Percentiles rank a stretch among this genome's conserved stretches.
Evolutionary conservation across 2,797 vertebrate species (phyloP).

Genomic region (Sebastes alutus): DNA sequence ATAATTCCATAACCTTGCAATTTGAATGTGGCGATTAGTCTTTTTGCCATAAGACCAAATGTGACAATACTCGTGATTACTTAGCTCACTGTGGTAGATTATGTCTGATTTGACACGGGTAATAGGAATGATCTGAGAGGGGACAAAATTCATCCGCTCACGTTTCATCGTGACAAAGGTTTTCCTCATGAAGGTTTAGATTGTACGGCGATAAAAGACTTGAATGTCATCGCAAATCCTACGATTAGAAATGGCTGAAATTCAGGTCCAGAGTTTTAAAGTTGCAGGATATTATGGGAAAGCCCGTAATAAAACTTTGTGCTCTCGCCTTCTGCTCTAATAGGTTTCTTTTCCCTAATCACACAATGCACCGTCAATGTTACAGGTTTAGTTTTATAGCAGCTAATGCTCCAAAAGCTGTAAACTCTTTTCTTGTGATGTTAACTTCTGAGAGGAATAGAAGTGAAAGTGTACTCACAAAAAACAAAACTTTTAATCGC

Average conservation of each 20-base stretch:
- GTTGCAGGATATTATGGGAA: constrained; percentile 24
- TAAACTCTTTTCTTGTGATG: constrained; percentile 37
- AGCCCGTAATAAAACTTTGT: constrained; percentile 4
- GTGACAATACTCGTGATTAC: constrained; percentile 55
- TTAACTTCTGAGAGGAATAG: constrained; percentile 31
- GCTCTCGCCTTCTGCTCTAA: neutral
- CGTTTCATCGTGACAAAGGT: constrained; percentile 53
- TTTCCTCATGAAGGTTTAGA: constrained; percentile 43
- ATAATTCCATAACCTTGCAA: constrained; percentile 41
- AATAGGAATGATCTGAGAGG: constrained; percentile 46
- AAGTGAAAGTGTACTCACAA: constrained; percentile 7
- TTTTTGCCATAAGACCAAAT: constrained; percentile 41
- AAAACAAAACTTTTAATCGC: constrained; percentile 55
- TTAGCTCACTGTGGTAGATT: constrained; percentile 43
- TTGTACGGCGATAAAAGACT: constrained; percentile 31
- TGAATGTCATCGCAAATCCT: constrained; percentile 66
- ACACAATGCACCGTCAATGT: constrained; percentile 3
- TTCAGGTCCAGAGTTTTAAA: constrained; percentile 13
- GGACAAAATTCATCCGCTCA: constrained; percentile 61
- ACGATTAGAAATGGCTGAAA: constrained; percentile 58
- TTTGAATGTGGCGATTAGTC: constrained; percentile 39
- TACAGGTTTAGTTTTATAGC: constrained; percentile 26
- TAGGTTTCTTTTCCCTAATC: constrained; percentile 8
- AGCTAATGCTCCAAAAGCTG: constrained; percentile 16
- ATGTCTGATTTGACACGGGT: constrained; percentile 58